These are phyloP conservation scores for Erebia palarica DNA, from an alignment of 2,888 invertebrate species.

Conservation along the genomic window DNA sequence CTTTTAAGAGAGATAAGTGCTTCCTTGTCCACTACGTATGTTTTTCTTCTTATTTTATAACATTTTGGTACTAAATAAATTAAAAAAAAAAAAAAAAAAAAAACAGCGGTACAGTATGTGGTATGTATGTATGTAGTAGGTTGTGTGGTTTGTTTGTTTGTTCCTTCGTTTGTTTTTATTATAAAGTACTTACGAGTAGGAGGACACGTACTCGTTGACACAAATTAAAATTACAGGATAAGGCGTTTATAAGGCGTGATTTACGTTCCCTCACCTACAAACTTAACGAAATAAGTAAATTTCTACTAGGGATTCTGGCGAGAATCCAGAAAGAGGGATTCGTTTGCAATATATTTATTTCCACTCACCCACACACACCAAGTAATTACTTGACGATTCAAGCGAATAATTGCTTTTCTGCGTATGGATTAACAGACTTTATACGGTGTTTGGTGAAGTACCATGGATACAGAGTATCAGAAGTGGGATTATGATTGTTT, in stretches of 20 bases:
- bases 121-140: too few relatives aligned
- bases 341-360: constrained; percentile 13
- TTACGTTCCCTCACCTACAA: background rate
- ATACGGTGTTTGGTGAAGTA: background rate
- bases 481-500: background rate
- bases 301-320: constrained; percentile 3
- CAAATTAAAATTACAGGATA: too few relatives aligned
- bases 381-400: constrained; percentile 16
- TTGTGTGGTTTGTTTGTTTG: too few relatives aligned
- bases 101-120: background rate
- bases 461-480: background rate
- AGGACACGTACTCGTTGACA: too few relatives aligned
- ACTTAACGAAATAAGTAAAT: background rate
- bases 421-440: constrained; percentile 7
- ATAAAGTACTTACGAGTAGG: too few relatives aligned
- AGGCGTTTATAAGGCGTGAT: too few relatives aligned
- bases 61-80: too few relatives aligned
- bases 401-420: constrained; percentile 19
- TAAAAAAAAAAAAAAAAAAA: too few relatives aligned
- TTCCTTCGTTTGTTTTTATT: too few relatives aligned
- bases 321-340: constrained; percentile 7
- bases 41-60: too few relatives aligned
- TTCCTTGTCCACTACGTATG: too few relatives aligned
- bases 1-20: too few relatives aligned
- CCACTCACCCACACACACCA: constrained; percentile 3